These are phyloP conservation scores for Pangasius mekongensis DNA, from an alignment of 2,797 vertebrate genomes.

Conservation along the genomic window DNA sequence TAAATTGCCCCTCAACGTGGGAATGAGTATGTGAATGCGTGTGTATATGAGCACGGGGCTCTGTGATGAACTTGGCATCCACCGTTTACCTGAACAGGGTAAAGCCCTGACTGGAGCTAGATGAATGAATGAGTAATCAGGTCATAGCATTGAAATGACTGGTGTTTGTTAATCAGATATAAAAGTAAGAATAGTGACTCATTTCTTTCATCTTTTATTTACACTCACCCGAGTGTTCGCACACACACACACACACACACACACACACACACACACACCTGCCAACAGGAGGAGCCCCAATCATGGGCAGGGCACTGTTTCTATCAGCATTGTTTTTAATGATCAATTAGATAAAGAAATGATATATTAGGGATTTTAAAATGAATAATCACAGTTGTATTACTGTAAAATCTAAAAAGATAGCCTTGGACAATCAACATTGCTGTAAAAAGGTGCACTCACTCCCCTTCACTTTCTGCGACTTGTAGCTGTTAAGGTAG, in stretches of 20 bases:
- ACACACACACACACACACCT: not conserved
- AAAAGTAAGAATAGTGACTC: not conserved
- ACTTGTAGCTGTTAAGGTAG: not conserved
- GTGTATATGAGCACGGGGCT: not conserved
- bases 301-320: not conserved
- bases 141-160: not conserved
- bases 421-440: not conserved
- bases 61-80: not conserved
- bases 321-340: not conserved
- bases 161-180: not conserved
- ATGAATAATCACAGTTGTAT: not conserved
- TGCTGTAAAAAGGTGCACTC: not conserved
- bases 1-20: not conserved
- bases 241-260: not conserved
- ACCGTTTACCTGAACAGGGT: not conserved
- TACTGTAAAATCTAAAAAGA: not conserved
- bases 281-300: not conserved
- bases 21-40: not conserved
- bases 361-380: not conserved
- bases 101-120: not conserved
- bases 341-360: not conserved
- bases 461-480: not conserved
- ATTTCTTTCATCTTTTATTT: not conserved
- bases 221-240: not conserved
- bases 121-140: not conserved